These are phyloP conservation scores for Heliconius charithonia DNA, from an alignment of 2,888 invertebrate genomes.

Conservation along the genomic window DNA sequence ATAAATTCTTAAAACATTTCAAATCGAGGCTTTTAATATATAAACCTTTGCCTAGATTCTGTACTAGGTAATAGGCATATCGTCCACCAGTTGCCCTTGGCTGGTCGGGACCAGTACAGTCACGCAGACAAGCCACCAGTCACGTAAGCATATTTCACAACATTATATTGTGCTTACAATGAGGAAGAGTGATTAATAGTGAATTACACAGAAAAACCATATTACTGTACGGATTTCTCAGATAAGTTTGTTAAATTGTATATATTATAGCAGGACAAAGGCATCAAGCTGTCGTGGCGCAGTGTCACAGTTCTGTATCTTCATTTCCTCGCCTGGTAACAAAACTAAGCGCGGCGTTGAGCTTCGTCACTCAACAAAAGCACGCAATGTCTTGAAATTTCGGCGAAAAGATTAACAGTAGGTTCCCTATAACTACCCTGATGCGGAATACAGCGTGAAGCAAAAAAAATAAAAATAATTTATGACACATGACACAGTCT, in stretches of 20 bases:
- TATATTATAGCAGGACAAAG: neutral
- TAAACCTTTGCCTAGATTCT: constrained; percentile 43
- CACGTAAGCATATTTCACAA: constrained; percentile 40
- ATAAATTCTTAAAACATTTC: constrained; percentile 14
- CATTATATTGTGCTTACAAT: constrained; percentile 21
- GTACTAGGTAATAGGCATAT: constrained; percentile 39
- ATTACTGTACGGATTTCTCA: constrained; percentile 23
- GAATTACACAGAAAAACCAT: constrained; percentile 26
- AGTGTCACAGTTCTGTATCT: neutral
- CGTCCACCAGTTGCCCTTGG: constrained; percentile 51
- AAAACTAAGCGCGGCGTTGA: too few species aligned
- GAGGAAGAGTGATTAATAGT: constrained; percentile 28
- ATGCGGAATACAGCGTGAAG: too few species aligned
- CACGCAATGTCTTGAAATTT: neutral
- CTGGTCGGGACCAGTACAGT: constrained; percentile 43
- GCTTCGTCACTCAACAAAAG: too few species aligned
- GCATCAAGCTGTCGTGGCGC: neutral
- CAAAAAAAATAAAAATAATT: too few species aligned
- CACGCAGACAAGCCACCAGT: constrained; percentile 44
- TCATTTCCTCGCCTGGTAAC: too few species aligned
- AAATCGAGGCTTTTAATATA: constrained; percentile 36
- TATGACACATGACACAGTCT: too few species aligned
- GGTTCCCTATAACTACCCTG: too few species aligned
- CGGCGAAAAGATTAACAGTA: neutral
- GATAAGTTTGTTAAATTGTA: neutral